phyloP scores from a whole-genome alignment of 2,888 invertebrate genomes.

The Tromatobia lineatoria region DNA sequence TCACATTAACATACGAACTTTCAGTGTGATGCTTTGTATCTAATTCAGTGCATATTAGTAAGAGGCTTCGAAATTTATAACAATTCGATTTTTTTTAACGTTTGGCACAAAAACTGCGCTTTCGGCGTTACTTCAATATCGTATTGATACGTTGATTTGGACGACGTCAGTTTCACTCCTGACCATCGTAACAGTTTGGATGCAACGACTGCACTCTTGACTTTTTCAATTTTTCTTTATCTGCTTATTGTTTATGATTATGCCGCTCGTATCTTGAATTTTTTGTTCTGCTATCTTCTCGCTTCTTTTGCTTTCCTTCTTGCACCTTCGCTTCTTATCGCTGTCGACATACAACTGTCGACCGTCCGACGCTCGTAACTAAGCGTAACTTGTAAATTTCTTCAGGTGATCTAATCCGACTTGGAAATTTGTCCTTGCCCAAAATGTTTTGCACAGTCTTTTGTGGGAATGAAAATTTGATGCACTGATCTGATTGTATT shows the following conservation, averaged over 20 bases:
- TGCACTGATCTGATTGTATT: not conserved
- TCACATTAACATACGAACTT: no score
- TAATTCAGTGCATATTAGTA: no score
- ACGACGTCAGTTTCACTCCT: slow-evolving; percentile 53
- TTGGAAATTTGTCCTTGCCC: not conserved
- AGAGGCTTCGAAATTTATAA: no score
- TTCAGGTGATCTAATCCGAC: not conserved
- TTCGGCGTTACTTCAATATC: no score
- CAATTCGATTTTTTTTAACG: no score
- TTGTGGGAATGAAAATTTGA: not conserved
- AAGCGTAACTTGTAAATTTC: not conserved
- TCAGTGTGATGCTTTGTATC: no score
- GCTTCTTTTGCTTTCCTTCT: not conserved
- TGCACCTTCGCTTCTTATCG: not conserved
- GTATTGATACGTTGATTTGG: slow-evolving; percentile 56
- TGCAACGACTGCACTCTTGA: not conserved
- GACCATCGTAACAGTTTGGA: slow-evolving; percentile 33
- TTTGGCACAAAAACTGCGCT: no score
- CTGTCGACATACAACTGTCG: not conserved
- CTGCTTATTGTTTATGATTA: not conserved
- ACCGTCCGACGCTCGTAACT: not conserved
- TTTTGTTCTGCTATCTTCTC: not conserved
- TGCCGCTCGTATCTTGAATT: not conserved
- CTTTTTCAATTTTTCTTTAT: not conserved
- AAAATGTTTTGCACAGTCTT: not conserved